Base-by-base conservation (phyloP, 2,113 vertebrate genomes). In the Beaufortia kweichowensis region DNA sequence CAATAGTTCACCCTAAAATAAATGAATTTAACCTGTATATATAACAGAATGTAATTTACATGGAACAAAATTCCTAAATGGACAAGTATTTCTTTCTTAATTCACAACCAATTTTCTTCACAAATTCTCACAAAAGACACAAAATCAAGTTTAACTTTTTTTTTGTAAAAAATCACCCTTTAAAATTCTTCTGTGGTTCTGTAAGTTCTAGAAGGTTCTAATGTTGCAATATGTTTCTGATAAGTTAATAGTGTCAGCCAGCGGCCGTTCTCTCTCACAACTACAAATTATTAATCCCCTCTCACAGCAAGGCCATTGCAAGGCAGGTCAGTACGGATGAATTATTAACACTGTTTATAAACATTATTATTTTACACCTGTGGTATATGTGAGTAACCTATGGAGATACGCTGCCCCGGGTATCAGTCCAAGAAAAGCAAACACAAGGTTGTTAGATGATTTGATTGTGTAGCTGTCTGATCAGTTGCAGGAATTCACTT, bases 331-430 rank as follows among this genome's bases (percentile, higher is more conserved):
- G 70, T 43, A 48, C 50, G 60, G 21, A 76, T 86, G 46, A 80
- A 86, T 84, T 83, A 86, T 87, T 85, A 67, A 87, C 81, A 71
- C 26, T 82, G 79, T 83, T 85, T 80, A 84, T 86, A 81, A 79
- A 83, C 85, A 84, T 85, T 67, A 85, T 84, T 81, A 82, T 85
- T 85, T 86, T 75, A 86, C 70, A 62, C 78, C 77, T 63, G 33
- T 21, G 60, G 48, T 72, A 70, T 53, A 19, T 35, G 48, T 48
- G 68, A 72, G 67, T 24, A 29, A 65, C 33, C 74, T 57, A 64
- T 57, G 35, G 62, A 76, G 53, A 70, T n/a, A 28, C 12, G 28
- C 65, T 23, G 26, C 65, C 65, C n/a, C 7, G 7, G 43, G 19
- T 68, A 21, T 69, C 29, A 55, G 7, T 55, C 65, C 29, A 14